Conservation (phyloP, 1,140 invertebrate species). For the Olivierus martensii region DNA sequence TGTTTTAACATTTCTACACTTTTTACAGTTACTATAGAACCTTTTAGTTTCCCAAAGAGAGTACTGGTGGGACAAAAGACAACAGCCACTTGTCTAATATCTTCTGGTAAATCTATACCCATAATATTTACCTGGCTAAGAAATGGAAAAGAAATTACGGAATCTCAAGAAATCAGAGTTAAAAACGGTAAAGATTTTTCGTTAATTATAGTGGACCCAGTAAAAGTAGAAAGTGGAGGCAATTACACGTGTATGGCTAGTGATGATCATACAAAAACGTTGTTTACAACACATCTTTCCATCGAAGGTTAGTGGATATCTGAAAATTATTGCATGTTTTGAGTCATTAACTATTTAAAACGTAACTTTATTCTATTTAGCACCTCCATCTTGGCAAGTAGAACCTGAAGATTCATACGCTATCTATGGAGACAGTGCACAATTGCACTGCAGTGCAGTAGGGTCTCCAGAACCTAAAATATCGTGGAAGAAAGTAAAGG, state of each 20-base stretch:
- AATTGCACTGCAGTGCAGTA: conserved; percentile 17
- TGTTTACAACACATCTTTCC: conserved; percentile 10
- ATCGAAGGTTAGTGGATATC: conserved; percentile 22
- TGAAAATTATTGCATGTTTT: no score
- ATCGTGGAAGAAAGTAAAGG: conserved; percentile 15
- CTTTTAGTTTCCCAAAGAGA: conserved; percentile 7
- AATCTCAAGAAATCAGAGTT: background rate
- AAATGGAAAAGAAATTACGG: background rate
- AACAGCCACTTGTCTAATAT: conserved; percentile 1
- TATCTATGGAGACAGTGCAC: conserved; percentile 14
- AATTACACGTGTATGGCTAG: conserved; percentile 47
- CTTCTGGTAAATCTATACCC: background rate
- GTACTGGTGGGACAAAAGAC: background rate
- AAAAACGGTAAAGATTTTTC: conserved; percentile 11
- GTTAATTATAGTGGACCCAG: conserved; percentile 29
- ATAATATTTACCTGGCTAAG: conserved; percentile 5
- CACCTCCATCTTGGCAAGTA: conserved; percentile 6
- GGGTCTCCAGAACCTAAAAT: conserved; percentile 21
- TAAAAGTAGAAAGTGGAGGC: conserved; percentile 30
- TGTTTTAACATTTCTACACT: no score
- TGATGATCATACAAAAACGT: conserved; percentile 29
- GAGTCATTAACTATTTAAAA: no score
- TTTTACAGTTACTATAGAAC: background rate
- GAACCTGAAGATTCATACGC: background rate
- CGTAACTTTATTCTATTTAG: no score